Evolutionary conservation across 2,888 invertebrate genomes (phyloP), one percentile per base, ranked within the genome.

Genomic region (Elmis aenea): DNA sequence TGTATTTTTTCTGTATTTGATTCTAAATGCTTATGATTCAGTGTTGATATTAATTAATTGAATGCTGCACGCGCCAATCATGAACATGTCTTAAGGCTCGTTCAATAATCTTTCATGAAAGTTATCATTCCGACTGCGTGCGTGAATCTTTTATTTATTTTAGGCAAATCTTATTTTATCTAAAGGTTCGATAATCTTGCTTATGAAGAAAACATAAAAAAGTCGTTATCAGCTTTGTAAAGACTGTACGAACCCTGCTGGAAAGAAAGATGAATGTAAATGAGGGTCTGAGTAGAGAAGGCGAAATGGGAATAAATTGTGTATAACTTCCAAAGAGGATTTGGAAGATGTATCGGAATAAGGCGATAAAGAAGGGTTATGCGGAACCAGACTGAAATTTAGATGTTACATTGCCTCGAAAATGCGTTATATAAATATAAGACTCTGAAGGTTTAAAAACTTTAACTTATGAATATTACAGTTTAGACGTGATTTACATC

Each of bases 361-460:
- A 54, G 57, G 58, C 55, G 54, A 62, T 64, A 66, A 64, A 64
- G 61, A 64, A 64, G 61, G 62, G 61, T 64, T 65, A 63, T 57
- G 52, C 18, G 44, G 42, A 57, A 57, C 58, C 58, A 57, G 54
- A 59, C 57, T 59, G 55, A 62, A 61, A 64, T 64, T 62, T 60
- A 62, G 62, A 61, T 61, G 59, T 62, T 62, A 59, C 54, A 52
- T 57, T 54, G 48, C 45, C 48, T 51, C 51, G 48, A 32, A 47
- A 47, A 51, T 51, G 42, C 54, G 51, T 54, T 46, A 46, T 52
- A 57, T 57, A 60, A 61, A 61, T 32, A 53, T 48, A 44, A 47
- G 55, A 52, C 54, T 61, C 59, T 61, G 58, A 55, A 55, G 54
- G 53, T 56, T 57, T 58, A 57, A 59, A 62, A 62, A 57, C 57